Conservation (phyloP, 2,888 invertebrate species). For the Megaustenia siamemsis region DNA sequence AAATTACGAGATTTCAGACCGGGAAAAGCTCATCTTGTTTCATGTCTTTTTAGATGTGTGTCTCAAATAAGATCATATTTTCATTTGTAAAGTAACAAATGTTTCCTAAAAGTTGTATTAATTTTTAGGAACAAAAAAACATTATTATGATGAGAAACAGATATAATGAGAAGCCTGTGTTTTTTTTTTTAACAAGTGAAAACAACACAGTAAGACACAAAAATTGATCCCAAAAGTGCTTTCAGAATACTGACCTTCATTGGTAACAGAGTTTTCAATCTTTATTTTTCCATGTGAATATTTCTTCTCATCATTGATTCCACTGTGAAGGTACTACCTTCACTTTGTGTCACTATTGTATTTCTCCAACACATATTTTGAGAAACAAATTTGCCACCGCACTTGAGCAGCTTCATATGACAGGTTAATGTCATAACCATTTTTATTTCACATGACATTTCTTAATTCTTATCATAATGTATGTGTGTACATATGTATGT, state of each 20-base stretch:
- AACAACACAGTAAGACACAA: conserved; percentile 12
- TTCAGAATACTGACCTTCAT: conserved; percentile 14
- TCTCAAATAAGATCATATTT: neutral
- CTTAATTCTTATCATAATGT: neutral
- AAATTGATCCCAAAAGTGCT: conserved; percentile 37
- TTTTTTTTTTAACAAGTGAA: neutral
- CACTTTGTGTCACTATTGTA: neutral
- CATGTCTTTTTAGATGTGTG: neutral
- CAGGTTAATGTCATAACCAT: neutral
- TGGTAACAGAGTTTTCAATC: neutral
- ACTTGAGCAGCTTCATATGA: neutral
- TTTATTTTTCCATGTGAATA: neutral
- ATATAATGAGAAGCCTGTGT: neutral
- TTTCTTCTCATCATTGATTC: neutral
- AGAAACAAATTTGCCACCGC: neutral
- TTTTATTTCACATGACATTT: neutral
- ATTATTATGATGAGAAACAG: neutral
- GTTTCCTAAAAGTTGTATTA: neutral
- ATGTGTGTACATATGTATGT: too few relatives aligned
- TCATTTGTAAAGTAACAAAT: neutral
- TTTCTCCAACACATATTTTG: neutral
- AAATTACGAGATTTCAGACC: neutral
- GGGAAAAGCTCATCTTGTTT: neutral
- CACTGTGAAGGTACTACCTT: neutral
- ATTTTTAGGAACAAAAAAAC: neutral